Base-by-base conservation (phyloP, 2,113 vertebrate genomes). In the Vulpes ferrilata region DNA sequence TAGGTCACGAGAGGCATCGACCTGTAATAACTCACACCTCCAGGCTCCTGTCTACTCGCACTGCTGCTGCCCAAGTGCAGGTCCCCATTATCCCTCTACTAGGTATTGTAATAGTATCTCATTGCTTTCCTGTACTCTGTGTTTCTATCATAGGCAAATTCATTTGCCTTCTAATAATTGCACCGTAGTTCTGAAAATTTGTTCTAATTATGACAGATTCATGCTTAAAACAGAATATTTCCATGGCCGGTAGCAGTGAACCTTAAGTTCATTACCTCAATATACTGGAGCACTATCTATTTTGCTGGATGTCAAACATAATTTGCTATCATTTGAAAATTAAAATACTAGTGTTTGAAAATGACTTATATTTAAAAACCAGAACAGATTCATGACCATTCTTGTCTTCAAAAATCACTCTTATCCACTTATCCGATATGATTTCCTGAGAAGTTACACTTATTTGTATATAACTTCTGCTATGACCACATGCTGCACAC, bases 241-340 rank as follows among this genome's bases (percentile, higher is more conserved):
- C 7, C 17, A 60, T 82, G 35, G 3, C 30, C 59, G 60, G 0
- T 48, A 76, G 20, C n/a, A 55, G 5, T 23, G 55, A 7, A 73
- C 13, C 30, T 74, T 25, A 94, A 81, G 27, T 12, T 10, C 82
- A 20, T 92, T 59, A 93, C 53, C 53, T 94, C 35, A 76, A 38
- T 19, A 87, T 43, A 81, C 13, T 30, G 5, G 4, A 27, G 3
- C 35, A 27, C 30, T 81, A 67, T 51, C n/a, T 84, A 90, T 76
- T 94, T 81, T 97, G 51, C 65, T 22, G 48, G 25, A 0, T 74
- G 27, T 84, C 25, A 93, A 87, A 90, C 64, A 13, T 81, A 94
- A 95, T 32, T 89, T 95, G 23, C 20, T 22, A 35, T 81, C 30
- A 51, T 67, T 91, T 91, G 88, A 83, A 79, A 73, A 82, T 89